Percentiles rank a stretch among this genome's conserved stretches.
Conservation (phyloP, 2,113 vertebrate species). For the Tiliqua scincoides region DNA sequence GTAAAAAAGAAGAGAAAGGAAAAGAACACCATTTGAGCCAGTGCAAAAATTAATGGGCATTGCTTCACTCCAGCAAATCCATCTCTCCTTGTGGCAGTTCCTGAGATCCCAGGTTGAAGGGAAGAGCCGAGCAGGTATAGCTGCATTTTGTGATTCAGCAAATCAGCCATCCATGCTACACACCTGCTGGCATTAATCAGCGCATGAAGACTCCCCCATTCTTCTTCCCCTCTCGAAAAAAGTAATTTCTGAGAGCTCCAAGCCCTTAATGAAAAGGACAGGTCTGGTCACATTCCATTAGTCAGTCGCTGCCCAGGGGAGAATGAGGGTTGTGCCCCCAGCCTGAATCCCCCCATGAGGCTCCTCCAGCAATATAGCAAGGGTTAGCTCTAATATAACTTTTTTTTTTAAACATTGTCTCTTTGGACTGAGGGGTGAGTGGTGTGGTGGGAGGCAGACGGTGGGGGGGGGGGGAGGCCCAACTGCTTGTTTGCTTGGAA, state of each 20-base stretch:
- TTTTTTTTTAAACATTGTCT: too few relatives aligned
- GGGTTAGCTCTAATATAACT: neutral
- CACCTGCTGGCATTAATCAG: slow-evolving; percentile 25
- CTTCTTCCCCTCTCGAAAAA: neutral
- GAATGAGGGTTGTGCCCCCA: neutral
- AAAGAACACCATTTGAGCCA: neutral
- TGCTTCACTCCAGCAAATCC: neutral
- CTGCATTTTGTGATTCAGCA: neutral
- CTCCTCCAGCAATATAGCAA: neutral
- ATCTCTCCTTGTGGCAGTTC: neutral
- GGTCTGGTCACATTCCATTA: neutral
- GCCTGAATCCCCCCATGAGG: neutral
- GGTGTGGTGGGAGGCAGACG: neutral
- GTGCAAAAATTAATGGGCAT: neutral
- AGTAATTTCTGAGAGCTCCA: neutral
- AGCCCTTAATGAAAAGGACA: neutral
- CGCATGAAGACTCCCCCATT: neutral
- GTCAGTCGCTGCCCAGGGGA: neutral
- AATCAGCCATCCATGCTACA: neutral
- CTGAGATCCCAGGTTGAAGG: neutral
- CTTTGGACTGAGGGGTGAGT: neutral
- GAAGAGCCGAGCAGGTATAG: neutral
- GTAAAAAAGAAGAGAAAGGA: too few relatives aligned
- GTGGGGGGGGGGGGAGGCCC: neutral
- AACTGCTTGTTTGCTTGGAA: neutral